Evolutionary conservation across 2,888 invertebrate genomes (phyloP).

Genomic region (Drosophila nr. perissopoda): DNA sequence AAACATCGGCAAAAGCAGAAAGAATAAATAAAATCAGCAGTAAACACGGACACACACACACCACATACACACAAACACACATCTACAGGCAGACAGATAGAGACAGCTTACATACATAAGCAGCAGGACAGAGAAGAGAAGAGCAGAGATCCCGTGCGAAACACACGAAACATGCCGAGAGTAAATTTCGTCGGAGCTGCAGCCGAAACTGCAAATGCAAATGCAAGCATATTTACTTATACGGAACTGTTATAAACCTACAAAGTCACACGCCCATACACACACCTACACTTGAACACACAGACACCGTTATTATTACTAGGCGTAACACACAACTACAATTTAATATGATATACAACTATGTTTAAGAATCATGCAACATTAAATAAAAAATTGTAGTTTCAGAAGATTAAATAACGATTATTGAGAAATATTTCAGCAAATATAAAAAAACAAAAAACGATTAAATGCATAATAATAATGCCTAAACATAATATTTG

Average conservation of each 20-base stretch:
- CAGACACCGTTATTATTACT: slow-evolving; percentile 55
- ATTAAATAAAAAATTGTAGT: slow-evolving; percentile 16
- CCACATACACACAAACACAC: slow-evolving; percentile 1
- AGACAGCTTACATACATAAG: slow-evolving; percentile 7
- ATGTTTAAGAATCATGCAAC: slow-evolving; percentile 36
- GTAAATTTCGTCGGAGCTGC: slow-evolving; percentile 28
- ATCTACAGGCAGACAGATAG: slow-evolving; percentile 14
- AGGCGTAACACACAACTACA: slow-evolving; percentile 52
- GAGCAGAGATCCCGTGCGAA: slow-evolving; percentile 3
- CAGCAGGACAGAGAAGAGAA: slow-evolving; percentile 2
- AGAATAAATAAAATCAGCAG: slow-evolving; percentile 17
- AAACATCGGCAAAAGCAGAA: slow-evolving; percentile 36
- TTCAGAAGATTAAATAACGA: slow-evolving; percentile 33
- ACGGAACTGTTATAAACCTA: slow-evolving; percentile 63
- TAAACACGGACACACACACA: slow-evolving; percentile 22
- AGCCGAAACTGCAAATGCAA: slow-evolving; percentile 21
- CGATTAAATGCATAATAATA: slow-evolving; percentile 7
- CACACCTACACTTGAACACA: slow-evolving; percentile 23
- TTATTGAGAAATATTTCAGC: slow-evolving; percentile 42
- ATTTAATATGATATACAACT: slow-evolving; percentile 49
- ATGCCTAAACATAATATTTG: slow-evolving; percentile 10
- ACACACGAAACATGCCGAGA: slow-evolving; percentile 18
- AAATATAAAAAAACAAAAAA: not conserved
- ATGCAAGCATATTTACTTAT: slow-evolving; percentile 59
- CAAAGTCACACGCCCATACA: slow-evolving; percentile 14